Percentiles rank a stretch among this genome's conserved stretches.
These are phyloP conservation scores for Channa striata DNA, from an alignment of 2,797 vertebrate species.

Conservation along the genomic window DNA sequence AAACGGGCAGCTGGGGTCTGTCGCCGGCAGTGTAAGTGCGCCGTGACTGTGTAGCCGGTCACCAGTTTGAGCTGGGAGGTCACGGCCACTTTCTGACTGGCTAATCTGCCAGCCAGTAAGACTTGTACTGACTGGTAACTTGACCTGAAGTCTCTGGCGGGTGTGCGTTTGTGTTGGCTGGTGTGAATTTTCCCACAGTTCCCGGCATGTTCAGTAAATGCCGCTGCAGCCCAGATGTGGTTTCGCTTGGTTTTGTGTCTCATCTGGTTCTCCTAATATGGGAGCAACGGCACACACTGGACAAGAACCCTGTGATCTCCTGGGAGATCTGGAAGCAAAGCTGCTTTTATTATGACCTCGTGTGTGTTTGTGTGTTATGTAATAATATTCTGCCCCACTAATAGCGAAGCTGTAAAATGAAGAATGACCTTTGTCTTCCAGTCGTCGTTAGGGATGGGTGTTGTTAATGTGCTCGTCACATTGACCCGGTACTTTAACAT, in stretches of 20 bases:
- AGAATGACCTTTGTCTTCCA: no score
- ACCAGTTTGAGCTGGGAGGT: no score
- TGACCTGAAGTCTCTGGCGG: background rate
- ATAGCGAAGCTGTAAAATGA: no score
- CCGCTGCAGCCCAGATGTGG: conserved; percentile 37
- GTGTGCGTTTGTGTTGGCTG: background rate
- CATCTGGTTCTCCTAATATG: conserved; percentile 46
- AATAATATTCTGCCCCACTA: no score
- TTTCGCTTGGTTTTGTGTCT: conserved; percentile 12
- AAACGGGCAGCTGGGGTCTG: background rate
- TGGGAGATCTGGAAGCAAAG: background rate
- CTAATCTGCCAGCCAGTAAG: background rate
- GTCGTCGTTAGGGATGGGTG: no score
- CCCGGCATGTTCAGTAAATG: background rate
- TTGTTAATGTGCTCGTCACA: no score
- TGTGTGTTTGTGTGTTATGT: background rate
- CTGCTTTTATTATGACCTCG: background rate
- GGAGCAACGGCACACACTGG: conserved; percentile 13
- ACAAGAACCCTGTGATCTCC: background rate
- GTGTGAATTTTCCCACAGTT: conserved; percentile 40
- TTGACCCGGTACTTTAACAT: no score
- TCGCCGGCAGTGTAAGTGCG: background rate
- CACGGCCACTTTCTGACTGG: conserved; percentile 4
- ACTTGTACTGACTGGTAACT: background rate
- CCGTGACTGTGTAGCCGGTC: no score